phyloP scores from a whole-genome alignment of 2,113 vertebrate genomes.

The Calonectris borealis region DNA sequence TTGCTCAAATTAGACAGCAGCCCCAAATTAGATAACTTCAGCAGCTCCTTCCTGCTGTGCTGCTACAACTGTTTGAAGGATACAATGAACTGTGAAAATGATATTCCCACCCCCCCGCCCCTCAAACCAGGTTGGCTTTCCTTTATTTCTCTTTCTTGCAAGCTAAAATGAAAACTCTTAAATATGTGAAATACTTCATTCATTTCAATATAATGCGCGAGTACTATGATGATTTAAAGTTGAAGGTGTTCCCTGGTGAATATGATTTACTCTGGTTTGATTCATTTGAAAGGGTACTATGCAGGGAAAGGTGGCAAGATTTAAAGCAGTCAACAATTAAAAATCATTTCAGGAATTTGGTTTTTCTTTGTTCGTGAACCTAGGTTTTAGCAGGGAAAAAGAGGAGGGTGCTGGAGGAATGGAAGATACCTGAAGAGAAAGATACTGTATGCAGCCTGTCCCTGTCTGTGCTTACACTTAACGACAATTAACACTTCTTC shows the following conservation, averaged over 20 bases:
- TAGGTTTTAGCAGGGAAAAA: fast-evolving
- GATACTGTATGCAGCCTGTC: background rate
- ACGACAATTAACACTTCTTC: background rate
- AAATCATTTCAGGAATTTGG: background rate
- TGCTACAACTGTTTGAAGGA: background rate
- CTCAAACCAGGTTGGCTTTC: background rate
- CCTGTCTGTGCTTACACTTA: background rate
- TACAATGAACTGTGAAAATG: background rate
- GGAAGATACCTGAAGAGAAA: background rate
- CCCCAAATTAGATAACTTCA: background rate
- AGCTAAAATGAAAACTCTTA: background rate
- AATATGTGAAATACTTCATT: background rate
- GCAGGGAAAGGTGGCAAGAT: background rate
- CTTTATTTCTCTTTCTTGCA: background rate
- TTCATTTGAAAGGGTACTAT: background rate
- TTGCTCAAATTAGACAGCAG: background rate
- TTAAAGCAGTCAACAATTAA: background rate
- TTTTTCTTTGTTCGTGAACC: background rate
- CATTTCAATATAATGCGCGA: background rate
- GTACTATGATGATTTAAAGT: background rate
- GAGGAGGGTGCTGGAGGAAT: background rate
- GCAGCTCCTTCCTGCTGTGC: background rate
- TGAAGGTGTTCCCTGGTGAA: background rate
- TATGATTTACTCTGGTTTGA: background rate
- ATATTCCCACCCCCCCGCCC: too few relatives aligned